Evolutionary conservation across 1,140 invertebrate species (phyloP).

Genomic region (Chelonus insularis): DNA sequence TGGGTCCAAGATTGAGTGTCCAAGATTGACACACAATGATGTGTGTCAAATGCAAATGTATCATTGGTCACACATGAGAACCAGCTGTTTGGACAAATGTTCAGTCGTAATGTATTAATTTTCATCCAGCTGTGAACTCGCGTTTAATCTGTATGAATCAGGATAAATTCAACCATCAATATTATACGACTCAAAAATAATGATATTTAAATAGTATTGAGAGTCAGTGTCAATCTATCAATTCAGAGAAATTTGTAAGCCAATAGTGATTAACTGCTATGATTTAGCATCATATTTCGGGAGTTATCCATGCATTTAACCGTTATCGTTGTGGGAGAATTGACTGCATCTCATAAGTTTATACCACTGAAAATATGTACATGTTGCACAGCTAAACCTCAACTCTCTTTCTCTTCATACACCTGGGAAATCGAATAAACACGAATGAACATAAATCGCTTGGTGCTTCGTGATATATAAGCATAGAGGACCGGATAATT

Average conservation of each 20-base stretch:
- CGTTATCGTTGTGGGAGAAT: not conserved
- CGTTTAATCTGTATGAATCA: no score
- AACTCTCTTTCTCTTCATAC: not conserved
- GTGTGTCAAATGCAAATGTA: conserved; percentile 10
- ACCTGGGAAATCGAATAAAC: conserved; percentile 19
- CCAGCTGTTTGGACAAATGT: conserved; percentile 24
- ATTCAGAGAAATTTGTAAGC: not conserved
- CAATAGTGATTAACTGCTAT: conserved; percentile 5
- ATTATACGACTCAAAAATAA: not conserved
- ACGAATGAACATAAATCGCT: conserved; percentile 33
- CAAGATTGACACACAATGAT: no score
- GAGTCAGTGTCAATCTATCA: not conserved
- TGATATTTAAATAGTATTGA: not conserved
- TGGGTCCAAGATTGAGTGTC: conserved; percentile 4
- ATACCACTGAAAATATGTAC: conserved; percentile 2
- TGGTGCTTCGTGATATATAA: conserved; percentile 27
- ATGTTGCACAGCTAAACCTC: not conserved
- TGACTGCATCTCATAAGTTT: conserved; percentile 1
- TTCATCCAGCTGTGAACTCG: conserved; percentile 8
- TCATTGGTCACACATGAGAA: conserved; percentile 5
- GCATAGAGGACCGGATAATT: conserved; percentile 21
- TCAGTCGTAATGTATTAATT: conserved; percentile 23
- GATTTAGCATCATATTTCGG: conserved; percentile 3
- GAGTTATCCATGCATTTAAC: not conserved
- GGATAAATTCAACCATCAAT: not conserved